Percentiles rank a stretch among this genome's conserved stretches.
Conservation (phyloP, 2,888 invertebrate genomes). For the Bursaphelenchus okinawaensis region DNA sequence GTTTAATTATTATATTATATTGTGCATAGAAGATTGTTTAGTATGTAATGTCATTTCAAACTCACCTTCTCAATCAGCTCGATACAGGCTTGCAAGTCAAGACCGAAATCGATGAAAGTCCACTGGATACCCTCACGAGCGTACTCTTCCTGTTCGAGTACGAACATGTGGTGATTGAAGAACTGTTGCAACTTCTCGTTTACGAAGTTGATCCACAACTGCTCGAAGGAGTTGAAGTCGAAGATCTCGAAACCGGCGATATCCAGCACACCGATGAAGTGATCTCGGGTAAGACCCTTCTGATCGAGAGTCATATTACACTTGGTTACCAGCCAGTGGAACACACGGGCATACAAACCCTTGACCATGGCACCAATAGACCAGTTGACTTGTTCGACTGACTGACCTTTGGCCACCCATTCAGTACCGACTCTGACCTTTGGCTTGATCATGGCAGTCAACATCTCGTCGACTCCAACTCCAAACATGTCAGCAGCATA, state of each 20-base stretch:
- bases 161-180: slow-evolving; percentile 64
- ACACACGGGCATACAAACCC: slow-evolving; percentile 62
- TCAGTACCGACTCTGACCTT: slow-evolving; percentile 62
- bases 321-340: slow-evolving; percentile 87
- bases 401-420: slow-evolving; percentile 63
- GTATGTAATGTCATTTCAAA: background rate
- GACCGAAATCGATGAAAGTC: slow-evolving; percentile 94
- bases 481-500: slow-evolving; percentile 44
- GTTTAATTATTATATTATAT: background rate
- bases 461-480: slow-evolving; percentile 44
- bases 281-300: slow-evolving; percentile 52
- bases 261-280: slow-evolving; percentile 58
- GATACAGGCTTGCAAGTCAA: slow-evolving; percentile 68
- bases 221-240: slow-evolving; percentile 63
- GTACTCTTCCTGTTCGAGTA: slow-evolving; percentile 65
- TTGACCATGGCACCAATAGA: slow-evolving; percentile 60
- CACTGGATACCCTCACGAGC: slow-evolving; percentile 87
- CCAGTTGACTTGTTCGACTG: slow-evolving; percentile 60
- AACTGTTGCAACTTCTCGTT: slow-evolving; percentile 63
- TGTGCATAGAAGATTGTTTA: background rate
- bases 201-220: slow-evolving; percentile 63
- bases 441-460: slow-evolving; percentile 62
- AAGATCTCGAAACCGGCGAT: slow-evolving; percentile 64
- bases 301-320: slow-evolving; percentile 85
- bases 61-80: slow-evolving; percentile 37